Evolutionary conservation across 2,797 vertebrate genomes (phyloP), one percentile per base, ranked within the genome.

Genomic region (Borostomias antarcticus): DNA sequence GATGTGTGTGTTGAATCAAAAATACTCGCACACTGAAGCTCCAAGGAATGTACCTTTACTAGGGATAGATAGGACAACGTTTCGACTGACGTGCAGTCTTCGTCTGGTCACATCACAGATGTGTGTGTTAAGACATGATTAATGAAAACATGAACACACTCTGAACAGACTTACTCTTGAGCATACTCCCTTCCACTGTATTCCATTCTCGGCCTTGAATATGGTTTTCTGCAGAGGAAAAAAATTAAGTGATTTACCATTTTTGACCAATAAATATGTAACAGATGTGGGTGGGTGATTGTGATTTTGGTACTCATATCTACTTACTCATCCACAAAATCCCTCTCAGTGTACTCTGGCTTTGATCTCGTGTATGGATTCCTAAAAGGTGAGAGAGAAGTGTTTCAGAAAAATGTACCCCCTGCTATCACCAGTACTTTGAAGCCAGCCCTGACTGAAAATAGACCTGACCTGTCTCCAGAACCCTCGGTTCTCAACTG

Each of bases 311-410:
- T n/a, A n/a, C n/a, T n/a, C n/a, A n/a, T n/a, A n/a, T n/a, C n/a
- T 11, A 77, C 84, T 85, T 69, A 89, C 88, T 73, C 70, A 0
- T 81, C 72, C 43, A 77, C 69, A 68, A 47, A 66, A 48, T 86
- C 75, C 45, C 76, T 78, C 35, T 77, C 81, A 25, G 29, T 47
- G 78, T 73, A 76, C 0, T 78, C 72, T 47, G 77, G 74, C 70
- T 69, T 79, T 11, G 84, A 71, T 60, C 83, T 82, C 58, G 70
- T 29, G 72, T 85, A 86, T 9, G 76, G 0, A 13, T 68, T 64
- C n/a, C 84, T 88, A 52, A 23, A 25, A 23, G 33, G 25, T 25
- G 23, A 45, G 8, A 21, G 21, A 35, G 33, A 48, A 32, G 9
- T 13, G 29, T 10, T 58, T 33, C 17, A 23, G 48, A 30, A 21